Percentiles rank a stretch among this genome's conserved stretches.
phyloP scores from a whole-genome alignment of 1,140 invertebrate genomes.

The Ptiloglossa arizonensis region DNA sequence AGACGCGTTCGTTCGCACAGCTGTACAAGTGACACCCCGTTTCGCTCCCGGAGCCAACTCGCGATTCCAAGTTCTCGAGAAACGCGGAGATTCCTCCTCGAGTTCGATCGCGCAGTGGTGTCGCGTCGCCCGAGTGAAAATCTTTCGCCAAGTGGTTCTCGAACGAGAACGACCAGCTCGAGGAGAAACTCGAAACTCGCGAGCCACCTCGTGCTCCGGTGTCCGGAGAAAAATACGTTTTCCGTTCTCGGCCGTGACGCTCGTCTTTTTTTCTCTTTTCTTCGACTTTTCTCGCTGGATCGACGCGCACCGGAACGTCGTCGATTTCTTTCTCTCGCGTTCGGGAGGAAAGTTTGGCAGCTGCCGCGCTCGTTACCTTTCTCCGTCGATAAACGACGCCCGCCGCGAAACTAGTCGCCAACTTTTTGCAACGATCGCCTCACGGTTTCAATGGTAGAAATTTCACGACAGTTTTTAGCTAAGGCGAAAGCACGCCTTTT shows the following conservation, averaged over 20 bases:
- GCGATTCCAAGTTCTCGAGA: no score
- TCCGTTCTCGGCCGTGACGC: neutral
- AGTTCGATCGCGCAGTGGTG: neutral
- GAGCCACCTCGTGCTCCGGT: neutral
- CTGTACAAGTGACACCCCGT: no score
- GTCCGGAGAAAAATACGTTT: slow-evolving; percentile 44
- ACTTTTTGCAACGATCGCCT: neutral
- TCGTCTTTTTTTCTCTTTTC: neutral
- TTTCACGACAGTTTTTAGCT: neutral
- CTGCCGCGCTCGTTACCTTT: neutral
- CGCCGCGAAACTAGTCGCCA: neutral
- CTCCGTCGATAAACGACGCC: neutral
- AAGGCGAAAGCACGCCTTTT: no score
- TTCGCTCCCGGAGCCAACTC: no score
- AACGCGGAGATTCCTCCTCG: slow-evolving; percentile 1
- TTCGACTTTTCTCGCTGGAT: neutral
- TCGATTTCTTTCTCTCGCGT: neutral
- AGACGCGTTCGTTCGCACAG: no score
- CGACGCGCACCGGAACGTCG: neutral
- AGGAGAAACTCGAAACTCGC: slow-evolving; percentile 68
- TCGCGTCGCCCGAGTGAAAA: slow-evolving; percentile 38
- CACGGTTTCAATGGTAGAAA: neutral
- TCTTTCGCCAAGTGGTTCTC: slow-evolving; percentile 44
- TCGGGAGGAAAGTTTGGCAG: neutral
- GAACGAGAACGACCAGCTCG: slow-evolving; percentile 28